A percentile compares a stretch with the other conserved stretches of the same genome.
phyloP scores from a whole-genome alignment of 2,113 vertebrate genomes.

The Archocentrus centrarchus region DNA sequence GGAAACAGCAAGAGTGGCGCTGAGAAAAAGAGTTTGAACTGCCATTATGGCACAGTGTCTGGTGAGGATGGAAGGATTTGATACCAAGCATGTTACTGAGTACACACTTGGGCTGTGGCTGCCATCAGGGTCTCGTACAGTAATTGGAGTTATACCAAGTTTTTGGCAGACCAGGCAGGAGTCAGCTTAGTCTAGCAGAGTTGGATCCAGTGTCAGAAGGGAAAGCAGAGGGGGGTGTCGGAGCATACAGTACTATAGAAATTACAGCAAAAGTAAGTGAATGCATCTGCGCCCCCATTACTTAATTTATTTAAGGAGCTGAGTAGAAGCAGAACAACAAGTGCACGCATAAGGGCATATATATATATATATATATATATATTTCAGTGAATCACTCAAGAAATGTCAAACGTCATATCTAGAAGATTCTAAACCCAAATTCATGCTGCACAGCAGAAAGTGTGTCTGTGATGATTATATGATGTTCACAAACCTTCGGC shows the following conservation, averaged over 20 bases:
- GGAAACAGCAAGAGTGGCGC: constrained; percentile 20
- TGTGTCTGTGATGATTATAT: neutral
- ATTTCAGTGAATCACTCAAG: neutral
- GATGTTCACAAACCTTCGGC: neutral
- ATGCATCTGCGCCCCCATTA: neutral
- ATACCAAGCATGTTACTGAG: constrained; percentile 49
- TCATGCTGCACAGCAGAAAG: neutral
- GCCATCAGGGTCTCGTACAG: constrained; percentile 30
- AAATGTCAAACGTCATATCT: neutral
- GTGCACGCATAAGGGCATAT: neutral
- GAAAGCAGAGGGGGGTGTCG: constrained; percentile 12
- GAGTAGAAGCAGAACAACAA: neutral
- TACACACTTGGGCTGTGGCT: constrained; percentile 36
- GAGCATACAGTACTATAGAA: neutral
- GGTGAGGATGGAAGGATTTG: constrained; percentile 33
- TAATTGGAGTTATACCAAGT: constrained; percentile 53
- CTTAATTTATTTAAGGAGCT: neutral
- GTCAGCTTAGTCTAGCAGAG: constrained; percentile 24
- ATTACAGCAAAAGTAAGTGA: constrained; percentile 9
- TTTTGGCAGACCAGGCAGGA: constrained; percentile 39
- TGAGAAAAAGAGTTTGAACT: constrained; percentile 31
- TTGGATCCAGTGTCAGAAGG: constrained; percentile 33
- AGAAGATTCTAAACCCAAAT: neutral
- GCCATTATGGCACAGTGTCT: constrained; percentile 44
- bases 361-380: neutral